Conservation (phyloP, 2,797 vertebrate genomes). For the Orestias chungarensis region DNA sequence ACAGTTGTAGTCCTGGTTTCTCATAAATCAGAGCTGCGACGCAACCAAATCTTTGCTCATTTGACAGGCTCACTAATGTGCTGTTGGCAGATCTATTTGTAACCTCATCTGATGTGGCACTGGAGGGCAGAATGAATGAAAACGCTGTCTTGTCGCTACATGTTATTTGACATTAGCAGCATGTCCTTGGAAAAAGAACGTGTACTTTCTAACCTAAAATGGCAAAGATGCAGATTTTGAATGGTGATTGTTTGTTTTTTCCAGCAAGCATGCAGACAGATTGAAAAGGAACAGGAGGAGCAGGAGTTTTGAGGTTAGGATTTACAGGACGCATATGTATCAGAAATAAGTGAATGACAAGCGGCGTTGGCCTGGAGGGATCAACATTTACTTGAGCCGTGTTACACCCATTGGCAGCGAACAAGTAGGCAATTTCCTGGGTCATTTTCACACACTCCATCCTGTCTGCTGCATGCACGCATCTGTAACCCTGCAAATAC, state of each 20-base stretch:
- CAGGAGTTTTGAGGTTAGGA: slow-evolving; percentile 17
- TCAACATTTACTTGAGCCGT: slow-evolving; percentile 73
- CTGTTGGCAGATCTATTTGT: slow-evolving; percentile 61
- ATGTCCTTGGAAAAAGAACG: slow-evolving; percentile 9
- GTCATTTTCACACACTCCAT: slow-evolving; percentile 50
- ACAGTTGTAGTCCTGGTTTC: slow-evolving; percentile 47
- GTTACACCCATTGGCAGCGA: slow-evolving; percentile 64
- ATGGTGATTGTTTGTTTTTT: slow-evolving; percentile 15
- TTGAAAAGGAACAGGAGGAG: background rate
- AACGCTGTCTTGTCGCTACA: slow-evolving; percentile 41
- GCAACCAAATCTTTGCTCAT: slow-evolving; percentile 54
- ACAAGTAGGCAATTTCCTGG: slow-evolving; percentile 33
- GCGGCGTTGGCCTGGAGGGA: slow-evolving; percentile 60
- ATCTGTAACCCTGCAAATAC: slow-evolving; percentile 30
- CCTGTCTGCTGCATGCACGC: slow-evolving; percentile 26
- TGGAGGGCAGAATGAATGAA: slow-evolving; percentile 42
- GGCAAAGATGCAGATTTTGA: slow-evolving; percentile 1
- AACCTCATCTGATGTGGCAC: slow-evolving; percentile 38
- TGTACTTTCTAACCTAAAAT: background rate
- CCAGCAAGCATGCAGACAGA: background rate
- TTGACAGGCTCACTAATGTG: slow-evolving; percentile 54
- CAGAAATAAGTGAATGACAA: slow-evolving; percentile 50
- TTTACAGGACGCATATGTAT: slow-evolving; percentile 43
- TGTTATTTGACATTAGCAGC: slow-evolving; percentile 17
- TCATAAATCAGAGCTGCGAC: slow-evolving; percentile 59